Evolutionary conservation across 1,140 invertebrate genomes (phyloP).

Genomic region (Bombus breviceps): DNA sequence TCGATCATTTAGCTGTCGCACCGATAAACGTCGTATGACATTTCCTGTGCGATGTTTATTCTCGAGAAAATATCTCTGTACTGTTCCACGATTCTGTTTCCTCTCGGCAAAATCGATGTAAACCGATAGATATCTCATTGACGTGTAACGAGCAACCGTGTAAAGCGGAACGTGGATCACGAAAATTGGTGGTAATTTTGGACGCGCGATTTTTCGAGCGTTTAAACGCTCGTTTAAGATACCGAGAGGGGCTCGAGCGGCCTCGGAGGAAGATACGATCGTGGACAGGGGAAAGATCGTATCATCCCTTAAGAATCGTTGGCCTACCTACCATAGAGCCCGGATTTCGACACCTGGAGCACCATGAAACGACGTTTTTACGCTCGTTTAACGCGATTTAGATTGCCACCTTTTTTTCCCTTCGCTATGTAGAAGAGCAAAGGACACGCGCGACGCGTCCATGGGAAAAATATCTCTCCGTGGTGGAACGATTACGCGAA

Average conservation of each 20-base stretch:
- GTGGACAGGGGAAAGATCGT: slow-evolving; percentile 36
- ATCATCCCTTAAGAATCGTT: slow-evolving; percentile 37
- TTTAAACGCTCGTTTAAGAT: slow-evolving; percentile 1
- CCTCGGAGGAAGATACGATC: slow-evolving; percentile 26
- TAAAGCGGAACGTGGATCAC: background rate
- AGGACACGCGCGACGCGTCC: background rate
- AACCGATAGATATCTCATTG: background rate
- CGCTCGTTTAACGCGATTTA: slow-evolving; percentile 56
- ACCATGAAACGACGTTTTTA: slow-evolving; percentile 56
- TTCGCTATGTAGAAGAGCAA: too few relatives aligned
- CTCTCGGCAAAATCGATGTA: background rate
- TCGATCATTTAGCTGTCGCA: slow-evolving; percentile 25
- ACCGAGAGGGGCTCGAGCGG: background rate
- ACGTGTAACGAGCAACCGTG: background rate
- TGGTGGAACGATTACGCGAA: too few relatives aligned
- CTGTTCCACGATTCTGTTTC: background rate
- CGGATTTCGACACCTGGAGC: slow-evolving; percentile 45
- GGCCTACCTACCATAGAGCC: background rate
- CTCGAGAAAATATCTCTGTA: background rate
- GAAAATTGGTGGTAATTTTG: background rate
- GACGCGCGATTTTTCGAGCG: slow-evolving; percentile 2
- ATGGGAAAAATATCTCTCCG: background rate
- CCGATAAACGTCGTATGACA: background rate
- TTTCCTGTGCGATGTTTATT: background rate
- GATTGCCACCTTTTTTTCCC: background rate